Evolutionary conservation across 2,797 vertebrate species (phyloP).

Genomic region (Monodelphis domestica): DNA sequence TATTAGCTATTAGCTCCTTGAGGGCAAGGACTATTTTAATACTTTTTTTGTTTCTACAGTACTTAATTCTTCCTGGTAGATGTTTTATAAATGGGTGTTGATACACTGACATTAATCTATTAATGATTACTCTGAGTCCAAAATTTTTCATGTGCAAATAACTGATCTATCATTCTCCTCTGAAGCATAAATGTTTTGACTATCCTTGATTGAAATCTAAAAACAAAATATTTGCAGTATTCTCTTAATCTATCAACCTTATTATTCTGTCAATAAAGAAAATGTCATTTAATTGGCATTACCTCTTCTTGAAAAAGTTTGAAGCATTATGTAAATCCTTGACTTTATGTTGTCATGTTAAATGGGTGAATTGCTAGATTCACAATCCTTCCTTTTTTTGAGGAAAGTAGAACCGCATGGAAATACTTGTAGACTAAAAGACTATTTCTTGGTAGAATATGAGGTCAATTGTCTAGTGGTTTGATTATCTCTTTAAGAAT

Average conservation of each 20-base stretch:
- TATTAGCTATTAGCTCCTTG: neutral
- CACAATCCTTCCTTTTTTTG: constrained; percentile 17
- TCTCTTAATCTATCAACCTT: neutral
- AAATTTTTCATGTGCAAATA: neutral
- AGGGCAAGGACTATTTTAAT: neutral
- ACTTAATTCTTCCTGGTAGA: neutral
- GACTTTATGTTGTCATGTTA: neutral
- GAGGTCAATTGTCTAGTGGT: neutral
- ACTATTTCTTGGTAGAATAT: neutral
- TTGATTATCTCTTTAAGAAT: neutral
- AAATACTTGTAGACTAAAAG: neutral
- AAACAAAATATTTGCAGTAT: neutral
- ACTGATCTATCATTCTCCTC: neutral
- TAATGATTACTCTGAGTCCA: neutral
- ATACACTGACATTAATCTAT: neutral
- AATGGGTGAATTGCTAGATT: neutral
- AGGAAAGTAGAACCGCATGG: neutral
- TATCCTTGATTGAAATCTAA: neutral
- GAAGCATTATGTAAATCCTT: neutral
- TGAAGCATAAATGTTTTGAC: neutral
- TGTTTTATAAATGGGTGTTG: neutral
- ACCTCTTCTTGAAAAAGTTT: neutral
- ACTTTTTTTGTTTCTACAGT: neutral
- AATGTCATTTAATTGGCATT: neutral
- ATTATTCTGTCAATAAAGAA: neutral